A percentile compares a stretch with the other conserved stretches of the same genome.
These are phyloP conservation scores for Takifugu ocellatus DNA, from an alignment of 2,797 vertebrate genomes.

Conservation along the genomic window DNA sequence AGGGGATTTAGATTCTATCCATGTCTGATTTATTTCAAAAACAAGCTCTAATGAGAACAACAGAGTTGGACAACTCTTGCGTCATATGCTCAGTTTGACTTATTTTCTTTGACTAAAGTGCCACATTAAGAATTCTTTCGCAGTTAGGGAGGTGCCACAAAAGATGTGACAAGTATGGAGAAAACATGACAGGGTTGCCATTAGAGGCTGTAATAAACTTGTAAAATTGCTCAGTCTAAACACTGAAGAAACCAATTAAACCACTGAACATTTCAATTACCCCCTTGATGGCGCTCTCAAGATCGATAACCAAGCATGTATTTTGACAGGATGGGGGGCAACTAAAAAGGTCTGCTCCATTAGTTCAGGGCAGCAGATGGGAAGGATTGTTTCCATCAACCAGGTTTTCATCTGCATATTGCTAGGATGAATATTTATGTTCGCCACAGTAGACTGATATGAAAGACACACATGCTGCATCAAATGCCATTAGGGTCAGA, in stretches of 20 bases:
- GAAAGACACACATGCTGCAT: conserved; percentile 33
- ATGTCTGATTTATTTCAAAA: conserved; percentile 33
- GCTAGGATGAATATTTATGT: conserved; percentile 55
- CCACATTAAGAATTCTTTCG: not conserved
- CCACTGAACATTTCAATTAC: conserved; percentile 71
- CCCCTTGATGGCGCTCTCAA: conserved; percentile 53
- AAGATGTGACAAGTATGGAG: not conserved
- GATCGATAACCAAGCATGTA: conserved; percentile 60
- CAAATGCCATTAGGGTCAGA: conserved; percentile 42
- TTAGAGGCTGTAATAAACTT: conserved; percentile 39
- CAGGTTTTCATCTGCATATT: conserved; percentile 15
- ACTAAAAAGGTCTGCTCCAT: conserved; percentile 20
- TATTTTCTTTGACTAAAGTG: conserved; percentile 2
- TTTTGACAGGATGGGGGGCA: conserved; percentile 41
- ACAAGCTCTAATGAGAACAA: conserved; percentile 18
- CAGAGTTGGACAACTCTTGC: conserved; percentile 3
- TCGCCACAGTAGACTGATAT: conserved; percentile 37
- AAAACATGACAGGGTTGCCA: conserved; percentile 16
- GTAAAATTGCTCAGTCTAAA: conserved; percentile 37
- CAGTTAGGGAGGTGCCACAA: not conserved
- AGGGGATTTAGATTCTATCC: conserved; percentile 13
- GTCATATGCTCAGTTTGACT: not conserved
- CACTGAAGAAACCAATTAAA: conserved; percentile 62
- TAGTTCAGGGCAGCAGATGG: conserved; percentile 15
- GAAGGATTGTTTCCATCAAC: conserved; percentile 2